Evolutionary conservation across 2,797 vertebrate genomes (phyloP), one percentile per base, ranked within the genome.

Genomic region (Sarcoramphus papa): DNA sequence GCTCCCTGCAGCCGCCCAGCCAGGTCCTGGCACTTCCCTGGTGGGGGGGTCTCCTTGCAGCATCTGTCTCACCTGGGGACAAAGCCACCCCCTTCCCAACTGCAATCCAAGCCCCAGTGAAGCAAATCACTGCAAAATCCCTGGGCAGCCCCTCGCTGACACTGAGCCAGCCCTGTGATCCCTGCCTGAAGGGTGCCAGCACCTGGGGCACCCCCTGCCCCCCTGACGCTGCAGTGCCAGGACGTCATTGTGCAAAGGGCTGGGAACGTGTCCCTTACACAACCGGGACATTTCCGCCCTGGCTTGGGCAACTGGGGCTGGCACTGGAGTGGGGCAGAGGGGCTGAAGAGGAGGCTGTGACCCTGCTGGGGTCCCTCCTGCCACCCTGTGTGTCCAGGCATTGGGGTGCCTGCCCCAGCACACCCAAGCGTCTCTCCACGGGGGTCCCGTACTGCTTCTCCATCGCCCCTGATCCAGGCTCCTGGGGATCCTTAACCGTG

Each of bases 211-310:
- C 9, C 15, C 31, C 17, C 0, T 8, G 22, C 30, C 21, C 30
- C 40, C 28, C 23, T 2, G 0, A 1, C 1, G 1, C 70, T 41
- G 41, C 0, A 0, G 27, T 90, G 60, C 31, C 56, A 67, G 51
- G 48, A 90, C 14, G 20, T 48, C 7, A 7, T 96, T 97, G 84
- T 91, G 95, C 88, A 97, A 97, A 87, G 40, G 72, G 59, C 69
- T 82, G 74, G 60, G 86, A 92, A 97, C 92, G 81, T 96, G 92
- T 79, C 33, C 84, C 82, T 97, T 97, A 68, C 94, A 90, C 91
- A 97, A 96, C 54, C 0, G 0, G 30, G 48, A 89, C 2, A 2
- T 91, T 96, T 95, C 91, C 17, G 9, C 77, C 33, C 54, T 0
- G 0, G 27, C 76, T 96, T 96, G 80, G 86, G 92, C 84, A 97